Evolutionary conservation across 2,113 vertebrate genomes (phyloP).

Genomic region (Blennius ocellaris): DNA sequence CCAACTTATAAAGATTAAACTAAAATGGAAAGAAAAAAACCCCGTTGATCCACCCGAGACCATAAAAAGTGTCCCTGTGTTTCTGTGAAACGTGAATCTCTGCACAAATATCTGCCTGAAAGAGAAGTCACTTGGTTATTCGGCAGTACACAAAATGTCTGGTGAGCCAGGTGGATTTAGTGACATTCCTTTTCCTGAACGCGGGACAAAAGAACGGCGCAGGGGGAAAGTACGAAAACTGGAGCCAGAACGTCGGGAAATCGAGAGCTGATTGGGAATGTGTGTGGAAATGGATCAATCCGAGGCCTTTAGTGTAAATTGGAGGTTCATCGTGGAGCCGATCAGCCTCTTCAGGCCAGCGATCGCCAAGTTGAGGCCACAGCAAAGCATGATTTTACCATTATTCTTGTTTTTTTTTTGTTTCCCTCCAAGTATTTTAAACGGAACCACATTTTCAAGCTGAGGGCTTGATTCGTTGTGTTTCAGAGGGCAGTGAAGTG

Average conservation of each 20-base stretch:
- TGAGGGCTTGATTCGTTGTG: not conserved
- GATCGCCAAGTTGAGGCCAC: slow-evolving; percentile 16
- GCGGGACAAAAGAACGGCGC: not conserved
- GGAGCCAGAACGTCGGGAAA: not conserved
- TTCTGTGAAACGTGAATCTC: not conserved
- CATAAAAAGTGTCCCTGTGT: too few relatives aligned
- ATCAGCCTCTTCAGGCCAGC: slow-evolving; percentile 3
- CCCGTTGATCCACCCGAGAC: not conserved
- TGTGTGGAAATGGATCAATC: slow-evolving; percentile 23
- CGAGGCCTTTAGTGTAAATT: not conserved
- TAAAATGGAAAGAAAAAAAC: slow-evolving; percentile 39
- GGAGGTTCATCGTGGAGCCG: slow-evolving; percentile 1
- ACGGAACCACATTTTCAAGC: not conserved
- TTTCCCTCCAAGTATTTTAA: not conserved
- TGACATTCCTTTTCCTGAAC: not conserved
- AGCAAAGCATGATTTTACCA: not conserved
- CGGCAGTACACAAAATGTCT: not conserved
- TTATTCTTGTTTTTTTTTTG: not conserved
- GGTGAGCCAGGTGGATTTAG: not conserved
- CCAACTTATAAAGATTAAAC: slow-evolving; percentile 15
- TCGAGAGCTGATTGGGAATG: slow-evolving; percentile 6
- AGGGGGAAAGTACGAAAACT: slow-evolving; percentile 13
- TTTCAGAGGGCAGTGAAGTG: not conserved
- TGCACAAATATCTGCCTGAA: slow-evolving; percentile 2
- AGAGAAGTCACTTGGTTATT: slow-evolving; percentile 28